Evolutionary conservation across 1,140 invertebrate genomes (phyloP), one percentile per base, ranked within the genome.

Genomic region (Andrena cerasifolii): DNA sequence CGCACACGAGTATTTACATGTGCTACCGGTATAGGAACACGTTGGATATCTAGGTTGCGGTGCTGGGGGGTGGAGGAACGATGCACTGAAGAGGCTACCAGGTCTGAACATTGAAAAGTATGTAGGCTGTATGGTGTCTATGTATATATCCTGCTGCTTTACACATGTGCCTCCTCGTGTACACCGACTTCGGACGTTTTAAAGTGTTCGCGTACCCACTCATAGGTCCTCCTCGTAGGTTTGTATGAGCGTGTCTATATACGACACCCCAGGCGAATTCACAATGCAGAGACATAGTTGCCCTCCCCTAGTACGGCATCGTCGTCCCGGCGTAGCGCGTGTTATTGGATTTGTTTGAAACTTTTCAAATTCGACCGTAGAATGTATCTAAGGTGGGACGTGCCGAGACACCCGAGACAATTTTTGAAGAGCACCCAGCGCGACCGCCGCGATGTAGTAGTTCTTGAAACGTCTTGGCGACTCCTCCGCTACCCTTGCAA

Each of bases 311-410:
- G 26, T 16, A 28, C 16, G 6, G 26, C 26, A 45, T 56, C 28
- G 53, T 18, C 72, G 51, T 58, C 45, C 72, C 74, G 53, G 73
- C 68, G 65, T n/a, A 33, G 73, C 53, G 47, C 36, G 74, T 82
- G 78, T 86, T 86, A 86, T 86, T 86, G 84, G 81, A 86, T 86
- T 86, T 86, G 84, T 86, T 86, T 84, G 82, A 77, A 86, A 86
- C 85, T 86, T 80, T 86, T 86, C 81, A 82, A 81, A 86, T 84
- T 81, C 75, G 74, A 72, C 51, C 78, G 28, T 21, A 63, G 63
- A 58, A 74, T 53, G 72, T 68, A n/a, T 66, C 78, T 68, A 53
- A 56, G 51, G 18, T 45, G 67, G 53, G 53, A 80, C 72, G 62
- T 80, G 76, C 63, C 16, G 47, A 53, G 80, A 78, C 62, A 36